Base-by-base conservation (phyloP, 1,140 invertebrate species). In the Heliothis virescens region DNA sequence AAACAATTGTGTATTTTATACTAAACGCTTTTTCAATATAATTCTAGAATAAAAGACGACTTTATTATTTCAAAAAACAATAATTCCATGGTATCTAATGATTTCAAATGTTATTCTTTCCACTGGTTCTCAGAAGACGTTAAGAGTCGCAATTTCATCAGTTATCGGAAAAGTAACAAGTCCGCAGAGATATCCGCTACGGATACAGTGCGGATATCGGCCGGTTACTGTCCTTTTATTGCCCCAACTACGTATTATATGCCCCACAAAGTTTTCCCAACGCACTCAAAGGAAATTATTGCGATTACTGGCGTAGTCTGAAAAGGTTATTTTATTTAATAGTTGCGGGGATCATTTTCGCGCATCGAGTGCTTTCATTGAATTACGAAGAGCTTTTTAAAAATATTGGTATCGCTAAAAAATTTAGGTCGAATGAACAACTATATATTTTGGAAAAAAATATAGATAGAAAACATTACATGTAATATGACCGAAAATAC, bases 191-290 rank as follows among this genome's bases (percentile, higher is more conserved):
- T 21, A 21, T 29, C 57, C 11, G 21, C 12, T 18, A 41, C n/a
- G n/a, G 15, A 10, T 34, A 9, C n/a, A 26, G 29, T n/a, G 29
- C 12, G 57, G 10, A 21, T 15, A 12, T 5, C 13, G 57, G 0
- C 15, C 11, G 72, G 41, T 48, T 48, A 74, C 55, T 60, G 72
- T 60, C 12, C n/a, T 60, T 48, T 74, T 74, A 60, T 48, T 73
- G 52, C 69, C 72, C 55, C 7, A 59, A 74, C 72, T 21, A 60
- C 55, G 16, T 41, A 60, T 50, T 52, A 53, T 59, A 34, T 63
- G 12, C 13, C 15, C 53, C n/a, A 47, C 34, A 59, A 73, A 59
- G 13, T 18, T 16, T 48, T 18, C 26, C 16, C 13, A 13, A 55
- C 69, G 18, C 57, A 50, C 29, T 59, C 41, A 60, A 60, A 5